A percentile compares a stretch with the other conserved stretches of the same genome.
phyloP scores from a whole-genome alignment of 92 coral and sea anemone genomes.

The Actinostola sp. region DNA sequence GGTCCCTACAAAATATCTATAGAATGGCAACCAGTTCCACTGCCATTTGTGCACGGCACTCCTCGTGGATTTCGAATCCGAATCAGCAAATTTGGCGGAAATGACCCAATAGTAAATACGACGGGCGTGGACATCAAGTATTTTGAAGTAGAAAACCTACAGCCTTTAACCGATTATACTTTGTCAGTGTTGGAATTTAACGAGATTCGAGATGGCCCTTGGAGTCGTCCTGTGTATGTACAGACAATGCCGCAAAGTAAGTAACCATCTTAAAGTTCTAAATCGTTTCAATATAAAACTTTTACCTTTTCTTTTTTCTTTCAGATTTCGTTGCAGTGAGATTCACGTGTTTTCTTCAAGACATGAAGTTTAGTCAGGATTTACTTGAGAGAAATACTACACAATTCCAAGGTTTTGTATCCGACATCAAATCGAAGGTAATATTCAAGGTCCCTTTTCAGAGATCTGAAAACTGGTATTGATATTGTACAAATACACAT shows the following conservation, averaged over 20 bases:
- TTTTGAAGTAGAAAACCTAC: constrained; percentile 30
- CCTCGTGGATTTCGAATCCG: constrained; percentile 37
- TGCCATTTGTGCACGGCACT: constrained; percentile 33
- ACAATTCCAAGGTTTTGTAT: not conserved
- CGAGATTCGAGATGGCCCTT: constrained; percentile 47
- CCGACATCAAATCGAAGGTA: constrained; percentile 3
- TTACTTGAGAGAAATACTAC: not conserved
- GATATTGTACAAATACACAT: too few species aligned
- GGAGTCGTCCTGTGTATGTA: constrained; percentile 30
- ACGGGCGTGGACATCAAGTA: not conserved
- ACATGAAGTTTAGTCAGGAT: not conserved
- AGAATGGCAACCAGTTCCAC: constrained; percentile 46
- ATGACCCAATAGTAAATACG: not conserved
- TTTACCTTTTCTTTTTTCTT: not conserved
- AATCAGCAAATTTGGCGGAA: not conserved
- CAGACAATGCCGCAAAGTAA: constrained; percentile 34
- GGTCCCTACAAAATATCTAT: constrained; percentile 34
- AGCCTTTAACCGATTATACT: constrained; percentile 55
- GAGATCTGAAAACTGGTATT: too few species aligned
- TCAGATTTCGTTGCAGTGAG: constrained; percentile 27
- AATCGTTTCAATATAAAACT: too few species aligned
- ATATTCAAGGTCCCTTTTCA: not conserved
- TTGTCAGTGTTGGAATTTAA: constrained; percentile 40
- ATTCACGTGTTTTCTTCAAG: not conserved
- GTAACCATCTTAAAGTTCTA: too few species aligned